Evolutionary conservation across 2,888 invertebrate species (phyloP).

Genomic region (Drosophila barbarae): DNA sequence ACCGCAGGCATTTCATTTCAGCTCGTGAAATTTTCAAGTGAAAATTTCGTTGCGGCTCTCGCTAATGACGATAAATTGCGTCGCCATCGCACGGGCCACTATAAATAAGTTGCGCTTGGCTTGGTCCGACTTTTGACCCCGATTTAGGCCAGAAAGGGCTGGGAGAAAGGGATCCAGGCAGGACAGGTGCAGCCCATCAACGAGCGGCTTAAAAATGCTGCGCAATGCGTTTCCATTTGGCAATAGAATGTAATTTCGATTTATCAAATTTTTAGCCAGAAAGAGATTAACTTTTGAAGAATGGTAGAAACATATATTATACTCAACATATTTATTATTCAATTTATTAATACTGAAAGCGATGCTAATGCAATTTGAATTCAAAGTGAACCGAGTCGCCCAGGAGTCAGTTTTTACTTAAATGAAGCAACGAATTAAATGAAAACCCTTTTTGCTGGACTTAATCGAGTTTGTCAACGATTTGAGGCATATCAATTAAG

Average conservation of each 20-base stretch:
- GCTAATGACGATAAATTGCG: constrained; percentile 75
- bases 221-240: constrained; percentile 39
- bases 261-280: constrained; percentile 17
- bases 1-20: constrained; percentile 70
- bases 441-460: constrained; percentile 13
- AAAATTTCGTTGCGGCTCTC: constrained; percentile 57
- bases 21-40: constrained; percentile 72
- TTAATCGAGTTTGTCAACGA: constrained; percentile 30
- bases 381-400: background rate
- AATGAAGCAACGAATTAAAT: constrained; percentile 17
- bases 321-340: no score
- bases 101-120: constrained; percentile 70
- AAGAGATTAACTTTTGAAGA: background rate
- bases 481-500: constrained; percentile 31
- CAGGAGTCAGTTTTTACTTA: background rate
- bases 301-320: background rate
- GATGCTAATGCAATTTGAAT: background rate
- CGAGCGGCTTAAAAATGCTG: constrained; percentile 49
- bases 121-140: constrained; percentile 36
- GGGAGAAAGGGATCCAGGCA: background rate
- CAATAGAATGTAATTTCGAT: constrained; percentile 28
- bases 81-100: constrained; percentile 51
- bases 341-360: background rate
- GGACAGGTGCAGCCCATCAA: constrained; percentile 43
- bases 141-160: constrained; percentile 10